Evolutionary conservation across 2,797 vertebrate species (phyloP).

Genomic region (Typhlichthys eigenmanni): DNA sequence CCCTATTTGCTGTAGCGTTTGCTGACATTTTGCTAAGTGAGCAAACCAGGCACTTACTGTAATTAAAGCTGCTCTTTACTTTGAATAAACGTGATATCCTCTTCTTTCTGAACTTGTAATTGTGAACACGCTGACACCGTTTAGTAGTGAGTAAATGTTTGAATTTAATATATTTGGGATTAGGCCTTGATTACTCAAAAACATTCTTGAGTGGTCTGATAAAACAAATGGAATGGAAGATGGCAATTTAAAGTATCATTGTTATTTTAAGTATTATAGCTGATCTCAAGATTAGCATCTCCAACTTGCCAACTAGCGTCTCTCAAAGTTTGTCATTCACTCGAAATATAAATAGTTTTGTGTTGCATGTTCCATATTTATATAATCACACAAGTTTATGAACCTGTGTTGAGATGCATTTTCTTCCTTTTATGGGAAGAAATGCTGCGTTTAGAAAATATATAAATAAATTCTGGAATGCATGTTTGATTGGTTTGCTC

Average conservation of each 20-base stretch:
- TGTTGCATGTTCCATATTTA: neutral
- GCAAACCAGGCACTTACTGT: too few species aligned
- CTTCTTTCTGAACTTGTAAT: too few species aligned
- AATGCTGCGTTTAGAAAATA: constrained; percentile 28
- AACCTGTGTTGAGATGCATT: constrained; percentile 1
- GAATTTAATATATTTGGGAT: neutral
- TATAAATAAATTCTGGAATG: constrained; percentile 38
- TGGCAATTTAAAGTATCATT: neutral
- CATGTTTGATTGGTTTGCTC: constrained; percentile 35
- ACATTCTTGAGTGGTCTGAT: neutral
- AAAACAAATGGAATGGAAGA: neutral
- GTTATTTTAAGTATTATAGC: neutral
- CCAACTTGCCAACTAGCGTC: too few species aligned
- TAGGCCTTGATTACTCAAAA: neutral
- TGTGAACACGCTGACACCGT: neutral
- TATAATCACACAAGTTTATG: neutral
- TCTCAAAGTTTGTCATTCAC: too few species aligned
- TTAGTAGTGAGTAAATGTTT: neutral
- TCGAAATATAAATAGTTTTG: too few species aligned
- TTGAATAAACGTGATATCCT: too few species aligned
- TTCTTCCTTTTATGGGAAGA: constrained; percentile 9
- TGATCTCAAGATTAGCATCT: neutral
- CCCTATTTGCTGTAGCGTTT: too few species aligned
- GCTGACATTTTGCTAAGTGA: too few species aligned
- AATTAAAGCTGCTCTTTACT: too few species aligned